Conservation (phyloP, 2,888 invertebrate species). For the Platerodrilus igneus region DNA sequence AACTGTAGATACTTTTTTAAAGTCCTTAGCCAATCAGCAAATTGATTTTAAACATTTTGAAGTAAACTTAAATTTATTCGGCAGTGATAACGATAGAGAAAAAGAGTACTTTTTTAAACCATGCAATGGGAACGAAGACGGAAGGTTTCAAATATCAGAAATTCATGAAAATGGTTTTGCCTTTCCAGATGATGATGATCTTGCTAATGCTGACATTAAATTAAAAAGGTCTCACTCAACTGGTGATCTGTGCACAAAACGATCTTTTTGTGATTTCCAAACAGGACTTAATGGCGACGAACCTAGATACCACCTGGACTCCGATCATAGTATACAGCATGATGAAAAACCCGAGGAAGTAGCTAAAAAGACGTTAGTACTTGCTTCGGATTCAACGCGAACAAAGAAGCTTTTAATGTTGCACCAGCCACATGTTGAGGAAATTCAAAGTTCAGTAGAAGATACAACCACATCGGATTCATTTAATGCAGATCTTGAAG, state of each 20-base stretch:
- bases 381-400: conserved; percentile 38
- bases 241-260: conserved; percentile 48
- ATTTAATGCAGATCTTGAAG: conserved; percentile 51
- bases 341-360: conserved; percentile 52
- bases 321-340: conserved; percentile 52
- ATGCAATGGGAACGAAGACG: conserved; percentile 50
- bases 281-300: conserved; percentile 43
- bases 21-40: conserved; percentile 50
- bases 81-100: conserved; percentile 38
- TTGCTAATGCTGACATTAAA: conserved; percentile 43
- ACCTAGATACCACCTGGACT: conserved; percentile 50
- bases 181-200: conserved; percentile 43
- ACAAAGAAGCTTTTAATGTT: conserved; percentile 43
- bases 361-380: conserved; percentile 43
- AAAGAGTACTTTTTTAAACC: conserved; percentile 45
- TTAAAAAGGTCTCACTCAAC: conserved; percentile 51
- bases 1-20: conserved; percentile 53
- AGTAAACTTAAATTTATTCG: conserved; percentile 35
- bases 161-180: conserved; percentile 50
- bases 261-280: conserved; percentile 40
- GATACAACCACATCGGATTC: conserved; percentile 51
- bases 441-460: conserved; percentile 49
- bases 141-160: conserved; percentile 52
- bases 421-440: conserved; percentile 43
- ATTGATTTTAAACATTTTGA: conserved; percentile 47